Base-by-base conservation (phyloP, 2,888 invertebrate genomes). In the Vanessa cardui region DNA sequence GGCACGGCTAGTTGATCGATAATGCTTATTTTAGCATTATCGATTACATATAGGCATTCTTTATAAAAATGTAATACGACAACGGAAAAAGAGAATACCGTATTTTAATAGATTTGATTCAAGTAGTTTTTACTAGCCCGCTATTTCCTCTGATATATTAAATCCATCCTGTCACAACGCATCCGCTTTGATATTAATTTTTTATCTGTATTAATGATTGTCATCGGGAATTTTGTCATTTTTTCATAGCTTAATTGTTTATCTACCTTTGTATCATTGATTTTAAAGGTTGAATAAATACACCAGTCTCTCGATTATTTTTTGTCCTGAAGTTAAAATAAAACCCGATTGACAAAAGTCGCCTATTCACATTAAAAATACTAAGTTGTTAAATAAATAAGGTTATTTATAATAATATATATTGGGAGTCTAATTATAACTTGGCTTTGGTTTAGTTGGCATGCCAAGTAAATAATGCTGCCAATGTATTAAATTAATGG, bases 371-470 rank as follows among this genome's bases (percentile, higher is more conserved):
- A n/a, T n/a, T n/a, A n/a, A n/a, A 2, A 12, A 8, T 39, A 39
- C 9, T 33, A 33, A 12, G 9, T 9, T 39, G 2, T 39, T 39
- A 39, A 39, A 39, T 12, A 39, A 39, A 39, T 39, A 12, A 39
- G 2, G 9, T 39, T 1, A 39, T 33, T 33, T 8, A 39, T 39
- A 39, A 52, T 6, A 39, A 52, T 6, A 2, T 54, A 16, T 15
- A 16, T 0, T n/a, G 18, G 8, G 39, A 64, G 46, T 64, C 62
- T 71, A 71, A 70, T 73, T 66, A 64, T 66, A 64, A 39, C 9
- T 8, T 68, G 64, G 64, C 52, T 71, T 69, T 67, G 68, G 59
- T 64, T 71, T 71, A 68, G 62, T 71, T 73, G 68, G 71, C 71
- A 73, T 66, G 58, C 64, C 66, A 70, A 39, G 64, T 46, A 61